Percentiles rank a stretch among this genome's conserved stretches.
phyloP scores from a whole-genome alignment of 92 coral and sea anemone genomes.

The Actinernus sp. region DNA sequence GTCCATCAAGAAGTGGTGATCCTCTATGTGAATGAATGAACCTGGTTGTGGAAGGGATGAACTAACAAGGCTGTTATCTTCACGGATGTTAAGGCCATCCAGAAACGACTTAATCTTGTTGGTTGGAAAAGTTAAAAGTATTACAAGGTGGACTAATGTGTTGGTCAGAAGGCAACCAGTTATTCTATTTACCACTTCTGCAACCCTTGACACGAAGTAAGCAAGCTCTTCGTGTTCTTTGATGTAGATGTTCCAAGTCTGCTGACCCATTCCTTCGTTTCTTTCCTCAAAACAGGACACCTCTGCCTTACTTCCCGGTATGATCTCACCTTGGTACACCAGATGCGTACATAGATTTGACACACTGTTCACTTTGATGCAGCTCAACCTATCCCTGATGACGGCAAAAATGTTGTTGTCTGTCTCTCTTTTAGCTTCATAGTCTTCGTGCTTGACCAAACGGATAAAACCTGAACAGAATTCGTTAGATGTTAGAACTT shows the following conservation, averaged over 20 bases:
- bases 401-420: slow-evolving; percentile 8
- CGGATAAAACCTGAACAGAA: slow-evolving; percentile 64
- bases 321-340: slow-evolving; percentile 3
- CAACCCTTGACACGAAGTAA: slow-evolving; percentile 14
- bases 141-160: slow-evolving; percentile 28
- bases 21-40: slow-evolving; percentile 53
- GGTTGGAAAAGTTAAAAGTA: slow-evolving; percentile 18
- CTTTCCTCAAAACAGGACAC: slow-evolving; percentile 58
- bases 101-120: slow-evolving; percentile 25
- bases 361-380: slow-evolving; percentile 40
- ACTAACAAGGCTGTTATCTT: slow-evolving; percentile 30
- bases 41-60: slow-evolving; percentile 62
- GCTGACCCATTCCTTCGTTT: background rate
- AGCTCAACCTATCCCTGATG: slow-evolving; percentile 19
- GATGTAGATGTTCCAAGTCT: slow-evolving; percentile 58
- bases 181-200: slow-evolving; percentile 28
- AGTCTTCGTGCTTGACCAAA: slow-evolving; percentile 59
- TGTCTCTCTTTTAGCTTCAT: background rate
- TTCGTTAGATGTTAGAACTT: slow-evolving; percentile 21
- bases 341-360: slow-evolving; percentile 27
- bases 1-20: slow-evolving; percentile 65
- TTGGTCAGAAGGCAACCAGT: slow-evolving; percentile 25
- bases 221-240: slow-evolving; percentile 7
- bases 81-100: slow-evolving; percentile 31
- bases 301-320: slow-evolving; percentile 38